Percentiles rank a stretch among this genome's conserved stretches.
phyloP scores from a whole-genome alignment of 2,888 invertebrate species.

The Microctonus hyperodae region DNA sequence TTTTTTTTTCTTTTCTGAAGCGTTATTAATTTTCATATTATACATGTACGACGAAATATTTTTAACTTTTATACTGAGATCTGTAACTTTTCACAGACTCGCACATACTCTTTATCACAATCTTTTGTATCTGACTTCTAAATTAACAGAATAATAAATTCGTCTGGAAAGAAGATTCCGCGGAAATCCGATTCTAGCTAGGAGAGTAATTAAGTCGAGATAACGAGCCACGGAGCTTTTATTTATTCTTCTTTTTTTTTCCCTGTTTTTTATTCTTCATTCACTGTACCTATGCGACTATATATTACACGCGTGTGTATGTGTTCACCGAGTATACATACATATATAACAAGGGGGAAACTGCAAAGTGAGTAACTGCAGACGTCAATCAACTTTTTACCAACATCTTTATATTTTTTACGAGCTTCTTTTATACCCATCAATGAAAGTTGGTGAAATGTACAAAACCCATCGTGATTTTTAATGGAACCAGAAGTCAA shows the following conservation, averaged over 20 bases:
- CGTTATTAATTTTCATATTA: neutral
- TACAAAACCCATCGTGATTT: no score
- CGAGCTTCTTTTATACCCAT: no score
- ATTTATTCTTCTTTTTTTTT: constrained; percentile 27
- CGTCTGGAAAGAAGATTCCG: constrained; percentile 17
- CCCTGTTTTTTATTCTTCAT: neutral
- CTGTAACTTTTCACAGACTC: neutral
- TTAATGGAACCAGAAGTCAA: no score
- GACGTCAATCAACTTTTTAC: neutral
- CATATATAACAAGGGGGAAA: neutral
- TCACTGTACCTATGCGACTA: neutral
- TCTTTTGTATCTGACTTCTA: neutral
- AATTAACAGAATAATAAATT: constrained; percentile 24
- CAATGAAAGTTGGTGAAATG: no score
- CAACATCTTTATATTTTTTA: neutral
- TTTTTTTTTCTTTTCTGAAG: neutral
- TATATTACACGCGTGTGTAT: no score
- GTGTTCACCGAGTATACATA: no score
- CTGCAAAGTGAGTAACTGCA: neutral
- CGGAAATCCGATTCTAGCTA: constrained; percentile 27
- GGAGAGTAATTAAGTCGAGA: constrained; percentile 31
- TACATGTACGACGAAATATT: neutral
- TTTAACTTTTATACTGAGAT: neutral
- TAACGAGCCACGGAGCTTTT: constrained; percentile 34
- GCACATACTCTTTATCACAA: neutral